These are phyloP conservation scores for Meteorus colon DNA, from an alignment of 2,888 invertebrate genomes.

Conservation along the genomic window DNA sequence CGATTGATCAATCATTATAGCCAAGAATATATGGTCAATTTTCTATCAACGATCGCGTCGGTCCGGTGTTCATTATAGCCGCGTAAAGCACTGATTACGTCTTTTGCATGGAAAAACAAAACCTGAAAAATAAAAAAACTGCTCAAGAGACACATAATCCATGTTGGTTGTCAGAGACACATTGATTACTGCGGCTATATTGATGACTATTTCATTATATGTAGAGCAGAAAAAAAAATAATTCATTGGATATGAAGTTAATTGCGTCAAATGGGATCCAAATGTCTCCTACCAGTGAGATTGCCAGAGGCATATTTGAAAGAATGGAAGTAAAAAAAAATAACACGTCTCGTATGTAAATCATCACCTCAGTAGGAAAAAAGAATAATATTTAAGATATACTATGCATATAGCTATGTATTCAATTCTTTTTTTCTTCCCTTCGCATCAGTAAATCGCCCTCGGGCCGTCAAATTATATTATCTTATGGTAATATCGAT, in stretches of 20 bases:
- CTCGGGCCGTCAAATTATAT: conserved; percentile 56
- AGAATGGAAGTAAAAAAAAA: conserved; percentile 44
- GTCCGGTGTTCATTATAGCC: conserved; percentile 5
- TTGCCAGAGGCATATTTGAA: conserved; percentile 41
- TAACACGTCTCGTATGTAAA: conserved; percentile 60
- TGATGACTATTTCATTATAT: not conserved
- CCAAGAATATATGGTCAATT: not conserved
- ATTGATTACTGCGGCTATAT: not conserved
- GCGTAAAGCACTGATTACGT: conserved; percentile 16
- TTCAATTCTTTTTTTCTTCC: conserved; percentile 22
- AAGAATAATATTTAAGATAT: conserved; percentile 13
- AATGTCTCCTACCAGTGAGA: conserved; percentile 51
- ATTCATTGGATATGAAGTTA: conserved; percentile 48
- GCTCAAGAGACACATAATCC: not conserved
- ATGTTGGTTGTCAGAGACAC: not conserved
- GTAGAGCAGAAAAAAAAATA: conserved; percentile 1
- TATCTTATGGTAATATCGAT: conserved; percentile 58
- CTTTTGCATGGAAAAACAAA: conserved; percentile 24
- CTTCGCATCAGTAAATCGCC: conserved; percentile 51
- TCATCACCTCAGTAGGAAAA: conserved; percentile 45
- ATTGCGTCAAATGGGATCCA: conserved; percentile 56
- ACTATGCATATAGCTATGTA: conserved; percentile 1
- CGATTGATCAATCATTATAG: conserved; percentile 16
- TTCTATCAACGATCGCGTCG: conserved; percentile 21
- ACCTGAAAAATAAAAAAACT: conserved; percentile 1